Percentiles rank a stretch among this genome's conserved stretches.
These are phyloP conservation scores for Pocillopora damicornis DNA, from an alignment of 64 coral and sea anemone species.

Conservation along the genomic window DNA sequence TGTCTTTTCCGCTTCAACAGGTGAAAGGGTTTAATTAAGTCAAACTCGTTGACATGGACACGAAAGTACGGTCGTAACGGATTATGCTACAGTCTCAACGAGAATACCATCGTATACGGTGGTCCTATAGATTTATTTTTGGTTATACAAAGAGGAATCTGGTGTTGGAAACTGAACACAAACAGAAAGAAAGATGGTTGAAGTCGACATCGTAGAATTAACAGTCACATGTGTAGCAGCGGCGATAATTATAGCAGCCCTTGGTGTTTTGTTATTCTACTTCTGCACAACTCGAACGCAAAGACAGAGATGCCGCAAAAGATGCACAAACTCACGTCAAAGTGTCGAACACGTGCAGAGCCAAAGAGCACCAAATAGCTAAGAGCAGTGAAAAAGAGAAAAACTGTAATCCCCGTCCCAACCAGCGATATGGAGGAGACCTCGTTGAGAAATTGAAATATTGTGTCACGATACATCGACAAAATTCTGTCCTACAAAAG, in stretches of 20 bases:
- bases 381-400: too few relatives aligned
- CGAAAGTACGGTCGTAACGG: too few relatives aligned
- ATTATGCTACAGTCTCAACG: not conserved
- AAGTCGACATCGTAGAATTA: constrained; percentile 46
- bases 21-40: too few relatives aligned
- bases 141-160: not conserved
- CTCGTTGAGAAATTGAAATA: too few relatives aligned
- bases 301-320: constrained; percentile 32
- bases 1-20: not conserved
- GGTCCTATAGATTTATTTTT: not conserved
- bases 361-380: not conserved
- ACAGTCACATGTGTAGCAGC: constrained; percentile 63
- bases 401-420: not conserved
- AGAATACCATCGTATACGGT: not conserved
- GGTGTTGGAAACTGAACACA: not conserved
- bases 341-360: not conserved
- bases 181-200: not conserved
- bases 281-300: constrained; percentile 67
- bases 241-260: constrained; percentile 38
- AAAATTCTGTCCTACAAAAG: too few relatives aligned
- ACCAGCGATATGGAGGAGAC: not conserved
- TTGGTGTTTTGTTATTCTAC: constrained; percentile 45
- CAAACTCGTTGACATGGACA: too few relatives aligned
- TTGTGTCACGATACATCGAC: too few relatives aligned
- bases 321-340: constrained; percentile 9